phyloP scores from a whole-genome alignment of 2,888 invertebrate species.

The Pandemis heparana region DNA sequence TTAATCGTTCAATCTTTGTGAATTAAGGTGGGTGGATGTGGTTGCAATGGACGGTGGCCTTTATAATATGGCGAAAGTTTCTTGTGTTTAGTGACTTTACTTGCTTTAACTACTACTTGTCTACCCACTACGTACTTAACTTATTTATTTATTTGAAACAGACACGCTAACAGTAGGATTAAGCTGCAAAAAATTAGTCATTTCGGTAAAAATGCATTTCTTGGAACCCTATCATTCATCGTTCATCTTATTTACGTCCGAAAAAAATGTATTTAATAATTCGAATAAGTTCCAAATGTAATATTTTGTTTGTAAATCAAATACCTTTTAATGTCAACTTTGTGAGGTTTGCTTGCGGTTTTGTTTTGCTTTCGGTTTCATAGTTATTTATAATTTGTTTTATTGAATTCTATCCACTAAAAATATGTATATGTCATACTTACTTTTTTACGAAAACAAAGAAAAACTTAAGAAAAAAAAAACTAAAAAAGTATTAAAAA shows the following conservation, averaged over 20 bases:
- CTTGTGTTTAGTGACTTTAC: not conserved
- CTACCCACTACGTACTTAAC: too few relatives aligned
- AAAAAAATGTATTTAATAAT: too few relatives aligned
- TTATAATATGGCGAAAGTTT: constrained; percentile 18
- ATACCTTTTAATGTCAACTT: too few relatives aligned
- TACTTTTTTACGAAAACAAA: not conserved
- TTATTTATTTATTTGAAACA: not conserved
- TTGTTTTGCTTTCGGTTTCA: too few relatives aligned
- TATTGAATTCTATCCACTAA: too few relatives aligned
- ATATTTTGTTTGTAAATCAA: too few relatives aligned
- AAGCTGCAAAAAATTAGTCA: too few relatives aligned
- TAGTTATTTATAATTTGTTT: too few relatives aligned
- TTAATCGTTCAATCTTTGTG: constrained; percentile 82
- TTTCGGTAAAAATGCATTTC: not conserved
- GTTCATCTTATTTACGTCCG: too few relatives aligned
- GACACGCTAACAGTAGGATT: not conserved
- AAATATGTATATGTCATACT: not conserved
- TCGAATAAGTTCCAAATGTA: too few relatives aligned
- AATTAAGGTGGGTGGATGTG: constrained; percentile 69
- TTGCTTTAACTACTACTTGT: not conserved
- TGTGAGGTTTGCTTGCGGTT: too few relatives aligned
- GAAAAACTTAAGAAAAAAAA: not conserved
- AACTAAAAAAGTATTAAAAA: not conserved
- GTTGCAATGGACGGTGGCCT: constrained; percentile 52
- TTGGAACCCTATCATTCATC: not conserved